A percentile compares a stretch with the other conserved stretches of the same genome.
phyloP scores from a whole-genome alignment of 2,113 vertebrate genomes.

The Etheostoma spectabile region DNA sequence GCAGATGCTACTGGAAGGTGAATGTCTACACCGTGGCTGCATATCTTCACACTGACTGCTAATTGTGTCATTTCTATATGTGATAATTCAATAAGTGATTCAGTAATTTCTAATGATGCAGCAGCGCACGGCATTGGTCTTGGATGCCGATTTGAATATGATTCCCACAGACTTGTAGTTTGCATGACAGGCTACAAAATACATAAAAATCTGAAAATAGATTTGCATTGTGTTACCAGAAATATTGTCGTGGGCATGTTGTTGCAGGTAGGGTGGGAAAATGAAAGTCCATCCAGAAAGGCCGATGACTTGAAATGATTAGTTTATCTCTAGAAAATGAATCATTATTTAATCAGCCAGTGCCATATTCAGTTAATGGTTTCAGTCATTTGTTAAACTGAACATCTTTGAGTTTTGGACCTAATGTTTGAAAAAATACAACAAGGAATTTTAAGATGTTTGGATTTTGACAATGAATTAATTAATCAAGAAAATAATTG shows the following conservation, averaged over 20 bases:
- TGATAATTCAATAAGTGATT: background rate
- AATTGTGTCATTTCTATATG: background rate
- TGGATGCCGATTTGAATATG: background rate
- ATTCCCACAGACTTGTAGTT: slow-evolving; percentile 5
- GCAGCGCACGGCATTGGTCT: background rate
- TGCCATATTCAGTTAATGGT: background rate
- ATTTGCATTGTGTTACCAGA: slow-evolving; percentile 9
- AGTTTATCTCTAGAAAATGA: background rate
- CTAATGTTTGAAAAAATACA: background rate
- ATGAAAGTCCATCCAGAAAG: background rate
- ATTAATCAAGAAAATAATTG: background rate
- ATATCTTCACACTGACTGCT: slow-evolving; percentile 21
- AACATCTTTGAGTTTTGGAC: background rate
- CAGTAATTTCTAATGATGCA: background rate
- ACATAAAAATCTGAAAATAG: slow-evolving; percentile 34
- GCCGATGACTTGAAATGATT: too few relatives aligned
- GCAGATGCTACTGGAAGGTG: slow-evolving; percentile 34
- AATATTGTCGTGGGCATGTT: background rate
- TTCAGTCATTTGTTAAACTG: background rate
- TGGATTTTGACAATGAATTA: too few relatives aligned
- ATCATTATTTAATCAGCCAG: too few relatives aligned
- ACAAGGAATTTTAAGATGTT: too few relatives aligned
- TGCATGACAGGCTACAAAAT: background rate
- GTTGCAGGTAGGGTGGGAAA: background rate
- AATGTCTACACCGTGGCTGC: background rate